Percentiles rank a stretch among this genome's conserved stretches.
These are phyloP conservation scores for Aproaerema taeniolella DNA, from an alignment of 2,888 invertebrate genomes.

Conservation along the genomic window DNA sequence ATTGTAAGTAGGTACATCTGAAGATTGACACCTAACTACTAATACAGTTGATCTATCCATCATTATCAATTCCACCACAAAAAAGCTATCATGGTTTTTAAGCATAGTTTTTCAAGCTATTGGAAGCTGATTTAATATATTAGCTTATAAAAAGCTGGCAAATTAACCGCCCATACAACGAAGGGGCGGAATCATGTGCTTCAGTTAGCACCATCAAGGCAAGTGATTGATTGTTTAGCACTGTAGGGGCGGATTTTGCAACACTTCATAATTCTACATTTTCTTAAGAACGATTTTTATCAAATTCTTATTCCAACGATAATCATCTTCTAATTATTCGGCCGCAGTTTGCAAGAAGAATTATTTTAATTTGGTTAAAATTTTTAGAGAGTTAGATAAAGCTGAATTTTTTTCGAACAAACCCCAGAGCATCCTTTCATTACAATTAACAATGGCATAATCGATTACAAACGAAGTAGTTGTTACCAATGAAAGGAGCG, in stretches of 20 bases:
- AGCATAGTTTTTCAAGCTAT: no score
- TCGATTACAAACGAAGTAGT: no score
- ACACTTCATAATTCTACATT: constrained; percentile 5
- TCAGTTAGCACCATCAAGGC: constrained; percentile 14
- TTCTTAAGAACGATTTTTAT: constrained; percentile 3
- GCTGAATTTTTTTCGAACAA: no score
- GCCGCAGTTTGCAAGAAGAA: neutral
- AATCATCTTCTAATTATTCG: constrained; percentile 6
- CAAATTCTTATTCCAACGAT: neutral
- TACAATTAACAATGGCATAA: no score
- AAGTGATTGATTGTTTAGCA: constrained; percentile 17
- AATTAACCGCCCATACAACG: constrained; percentile 12
- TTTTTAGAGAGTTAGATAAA: no score
- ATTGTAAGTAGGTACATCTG: no score
- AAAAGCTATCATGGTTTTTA: neutral
- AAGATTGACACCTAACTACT: no score
- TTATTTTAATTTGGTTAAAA: neutral
- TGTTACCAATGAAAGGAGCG: no score
- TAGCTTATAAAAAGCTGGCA: neutral
- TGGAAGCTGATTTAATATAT: no score
- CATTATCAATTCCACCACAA: neutral
- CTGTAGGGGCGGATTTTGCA: constrained; percentile 10
- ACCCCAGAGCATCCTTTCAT: no score
- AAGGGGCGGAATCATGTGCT: constrained; percentile 11
- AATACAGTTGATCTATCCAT: no score